Evolutionary conservation across 2,888 invertebrate species (phyloP).

Genomic region (Apodemia mormo): DNA sequence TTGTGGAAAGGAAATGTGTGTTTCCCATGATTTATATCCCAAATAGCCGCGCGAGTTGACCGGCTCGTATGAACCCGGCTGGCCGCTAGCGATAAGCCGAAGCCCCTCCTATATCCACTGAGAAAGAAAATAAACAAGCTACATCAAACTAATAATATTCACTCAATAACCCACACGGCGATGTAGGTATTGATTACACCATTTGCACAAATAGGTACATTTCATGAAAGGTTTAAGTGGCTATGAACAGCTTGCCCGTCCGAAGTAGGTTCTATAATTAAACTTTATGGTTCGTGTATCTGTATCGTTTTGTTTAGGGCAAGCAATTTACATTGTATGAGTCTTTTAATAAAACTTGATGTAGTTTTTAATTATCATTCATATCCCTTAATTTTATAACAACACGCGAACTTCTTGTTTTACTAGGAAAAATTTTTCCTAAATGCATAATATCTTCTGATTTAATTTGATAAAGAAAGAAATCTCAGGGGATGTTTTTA

Average conservation of each 20-base stretch:
- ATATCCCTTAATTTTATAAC: neutral
- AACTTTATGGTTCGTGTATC: slow-evolving; percentile 41
- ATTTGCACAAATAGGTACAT: slow-evolving; percentile 12
- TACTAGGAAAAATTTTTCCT: neutral
- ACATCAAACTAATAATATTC: slow-evolving; percentile 57
- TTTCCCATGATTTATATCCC: slow-evolving; percentile 77
- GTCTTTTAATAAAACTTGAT: slow-evolving; percentile 11
- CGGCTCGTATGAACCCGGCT: slow-evolving; percentile 62
- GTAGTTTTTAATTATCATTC: slow-evolving; percentile 9
- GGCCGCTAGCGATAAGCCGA: slow-evolving; percentile 75
- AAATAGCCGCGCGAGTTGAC: slow-evolving; percentile 60
- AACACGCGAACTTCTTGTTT: no score
- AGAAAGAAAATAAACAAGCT: slow-evolving; percentile 77
- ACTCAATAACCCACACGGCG: slow-evolving; percentile 10
- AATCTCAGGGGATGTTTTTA: slow-evolving; percentile 31
- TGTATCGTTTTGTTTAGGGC: slow-evolving; percentile 27
- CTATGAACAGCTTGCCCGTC: slow-evolving; percentile 44
- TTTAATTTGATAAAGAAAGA: slow-evolving; percentile 28
- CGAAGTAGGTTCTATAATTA: slow-evolving; percentile 45
- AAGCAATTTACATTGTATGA: slow-evolving; percentile 18
- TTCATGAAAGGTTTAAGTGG: slow-evolving; percentile 43
- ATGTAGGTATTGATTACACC: slow-evolving; percentile 19
- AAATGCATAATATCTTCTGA: slow-evolving; percentile 6
- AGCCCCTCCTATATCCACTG: slow-evolving; percentile 59
- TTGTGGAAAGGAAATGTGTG: slow-evolving; percentile 77